Evolutionary conservation across 2,888 invertebrate species (phyloP), one percentile per base, ranked within the genome.

Genomic region (Acleris cristana): DNA sequence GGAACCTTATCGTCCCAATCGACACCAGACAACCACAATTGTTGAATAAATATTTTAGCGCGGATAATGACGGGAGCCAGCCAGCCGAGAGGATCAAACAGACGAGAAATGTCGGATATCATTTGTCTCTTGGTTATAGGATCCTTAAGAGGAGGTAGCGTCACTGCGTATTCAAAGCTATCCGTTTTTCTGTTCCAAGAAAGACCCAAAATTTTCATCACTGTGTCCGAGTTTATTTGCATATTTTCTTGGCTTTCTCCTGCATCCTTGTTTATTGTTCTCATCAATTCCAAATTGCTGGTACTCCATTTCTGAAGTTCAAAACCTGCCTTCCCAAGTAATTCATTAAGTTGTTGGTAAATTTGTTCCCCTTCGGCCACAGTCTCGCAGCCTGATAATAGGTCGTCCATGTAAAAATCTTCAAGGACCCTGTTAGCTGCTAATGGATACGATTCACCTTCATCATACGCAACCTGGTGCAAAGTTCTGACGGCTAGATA

Each of bases 401-500:
- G 3, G 18, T 55, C 34, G n/a, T 55, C 54, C 54, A 54, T 54
- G 18, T 54, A 54, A 26, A 54, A 54, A 10, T 54, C 26, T 26
- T 54, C 6, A 16, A 54, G 34, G 8, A 55, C 54, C 18, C 54
- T 34, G 18, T 34, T 30, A 34, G 54, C 54, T 10, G 54, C 54
- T 19, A 55, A 34, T 10, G 54, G 34, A 12, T 30, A 55, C 18
- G n/a, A 30, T 30, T 34, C n/a, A 4, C 54, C 54, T 55, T 55
- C 54, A n/a, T 55, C 54, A 7, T 55, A 55, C n/a, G n/a, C 54
- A 18, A 55, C 54, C 30, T 55, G 55, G 3, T 55, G 55, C 14
- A 55, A 14, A 2, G 55, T 19, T 14, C 55, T 34, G 12, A 55
- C 55, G 30, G 54, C 54, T 34, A 55, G 16, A 55, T 55, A 55